phyloP scores from a whole-genome alignment of 2,797 vertebrate species.

The Cryptoblepharus egeriae region DNA sequence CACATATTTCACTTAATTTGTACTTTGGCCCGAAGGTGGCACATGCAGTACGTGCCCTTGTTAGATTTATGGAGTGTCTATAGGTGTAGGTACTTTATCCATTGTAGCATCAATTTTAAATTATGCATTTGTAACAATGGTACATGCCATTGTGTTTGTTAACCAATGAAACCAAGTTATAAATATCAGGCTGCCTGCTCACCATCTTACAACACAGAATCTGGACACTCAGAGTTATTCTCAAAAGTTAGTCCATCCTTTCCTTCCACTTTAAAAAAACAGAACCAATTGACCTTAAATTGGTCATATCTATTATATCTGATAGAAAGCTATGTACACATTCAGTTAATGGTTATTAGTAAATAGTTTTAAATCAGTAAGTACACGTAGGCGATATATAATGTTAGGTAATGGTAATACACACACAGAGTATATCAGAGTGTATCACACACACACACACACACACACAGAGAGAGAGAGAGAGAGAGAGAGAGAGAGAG shows the following conservation, averaged over 20 bases:
- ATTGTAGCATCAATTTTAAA: not conserved
- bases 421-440: too few relatives aligned
- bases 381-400: not conserved
- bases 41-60: not conserved
- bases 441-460: too few relatives aligned
- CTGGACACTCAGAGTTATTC: not conserved
- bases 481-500: too few relatives aligned
- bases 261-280: not conserved
- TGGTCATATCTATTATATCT: not conserved
- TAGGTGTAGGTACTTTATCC: not conserved
- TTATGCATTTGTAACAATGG: not conserved
- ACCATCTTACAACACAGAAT: not conserved
- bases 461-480: too few relatives aligned
- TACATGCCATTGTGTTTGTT: not conserved
- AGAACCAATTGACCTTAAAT: not conserved
- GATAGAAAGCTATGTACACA: not conserved
- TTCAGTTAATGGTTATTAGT: not conserved
- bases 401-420: too few relatives aligned
- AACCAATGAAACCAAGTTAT: not conserved
- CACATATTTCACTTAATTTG: too few relatives aligned
- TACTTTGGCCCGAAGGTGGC: too few relatives aligned
- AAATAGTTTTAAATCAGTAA: not conserved
- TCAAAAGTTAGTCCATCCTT: not conserved
- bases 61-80: too few relatives aligned
- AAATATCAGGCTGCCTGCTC: not conserved